A percentile compares a stretch with the other conserved stretches of the same genome.
phyloP scores from a whole-genome alignment of 1,140 invertebrate species.

The Apis mellifera region Amel_HAv3.1 CM009940.2:2024501-2025000 shows the following conservation, averaged over 20 bases:
- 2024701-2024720: conserved; percentile 30
- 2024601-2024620: not conserved
- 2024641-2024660: conserved; percentile 15
- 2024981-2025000: not conserved
- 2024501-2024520: not conserved
- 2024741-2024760: conserved; percentile 21
- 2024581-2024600: not conserved
- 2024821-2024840: conserved; percentile 1
- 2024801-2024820: conserved; percentile 21
- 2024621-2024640: conserved; percentile 10
- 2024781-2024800: conserved; percentile 30
- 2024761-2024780: conserved; percentile 29
- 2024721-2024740: conserved; percentile 32
- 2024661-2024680: conserved; percentile 12
- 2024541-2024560: too few species aligned
- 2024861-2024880: not conserved
- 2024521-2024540: too few species aligned
- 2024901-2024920: not conserved
- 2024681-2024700: conserved; percentile 25
- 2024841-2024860: not conserved
- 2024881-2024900: not conserved
- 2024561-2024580: not conserved
- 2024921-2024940: not conserved
- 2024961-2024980: too few species aligned
- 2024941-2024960: not conserved